A percentile compares a stretch with the other conserved stretches of the same genome.
Conservation (phyloP, 2,797 vertebrate genomes). For the Cuniculus paca region DNA sequence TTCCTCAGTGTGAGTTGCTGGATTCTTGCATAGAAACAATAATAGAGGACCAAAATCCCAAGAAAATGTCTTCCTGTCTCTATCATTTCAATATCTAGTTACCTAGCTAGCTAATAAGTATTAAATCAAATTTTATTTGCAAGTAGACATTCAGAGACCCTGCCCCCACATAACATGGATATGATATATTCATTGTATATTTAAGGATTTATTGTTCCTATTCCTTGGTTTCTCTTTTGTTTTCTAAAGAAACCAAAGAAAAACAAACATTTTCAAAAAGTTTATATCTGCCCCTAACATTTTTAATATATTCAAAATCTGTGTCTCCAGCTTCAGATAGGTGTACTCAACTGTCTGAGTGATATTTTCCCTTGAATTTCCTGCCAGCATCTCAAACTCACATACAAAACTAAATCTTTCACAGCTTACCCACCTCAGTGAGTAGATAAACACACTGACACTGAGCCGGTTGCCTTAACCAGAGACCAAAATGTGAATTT, state of each 20-base stretch:
- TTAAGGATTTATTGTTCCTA: neutral
- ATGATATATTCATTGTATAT: neutral
- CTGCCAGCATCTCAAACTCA: neutral
- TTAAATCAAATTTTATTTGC: neutral
- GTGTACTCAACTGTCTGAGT: neutral
- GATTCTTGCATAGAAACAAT: neutral
- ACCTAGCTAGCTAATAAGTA: neutral
- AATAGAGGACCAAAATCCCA: neutral
- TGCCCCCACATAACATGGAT: neutral
- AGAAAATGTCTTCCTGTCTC: neutral
- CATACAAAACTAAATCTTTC: neutral
- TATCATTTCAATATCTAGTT: neutral
- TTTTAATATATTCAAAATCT: conserved; percentile 7
- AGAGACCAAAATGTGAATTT: neutral
- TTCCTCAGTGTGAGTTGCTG: neutral
- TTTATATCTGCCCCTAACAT: neutral
- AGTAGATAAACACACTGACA: neutral
- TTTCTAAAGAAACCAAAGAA: neutral
- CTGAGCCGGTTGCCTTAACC: neutral
- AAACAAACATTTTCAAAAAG: neutral
- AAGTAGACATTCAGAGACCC: neutral
- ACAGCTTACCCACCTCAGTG: neutral
- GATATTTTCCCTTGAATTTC: neutral
- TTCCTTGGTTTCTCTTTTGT: neutral
- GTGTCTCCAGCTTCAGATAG: neutral